A percentile compares a stretch with the other conserved stretches of the same genome.
Conservation (phyloP, 2,113 vertebrate species). For the Aldabrachelys gigantea region DNA sequence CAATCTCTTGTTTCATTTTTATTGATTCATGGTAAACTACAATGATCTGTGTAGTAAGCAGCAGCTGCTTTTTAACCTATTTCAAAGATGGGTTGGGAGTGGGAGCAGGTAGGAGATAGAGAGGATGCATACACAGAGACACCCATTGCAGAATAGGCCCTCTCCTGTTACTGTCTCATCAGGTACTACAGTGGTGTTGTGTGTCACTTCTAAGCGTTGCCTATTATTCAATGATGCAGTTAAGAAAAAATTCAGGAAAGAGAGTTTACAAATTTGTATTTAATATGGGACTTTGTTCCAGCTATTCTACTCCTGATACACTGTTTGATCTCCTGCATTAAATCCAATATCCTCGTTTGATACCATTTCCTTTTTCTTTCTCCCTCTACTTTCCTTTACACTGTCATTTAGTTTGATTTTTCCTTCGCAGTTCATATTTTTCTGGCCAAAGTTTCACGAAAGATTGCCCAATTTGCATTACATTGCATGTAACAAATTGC, state of each 20-base stretch:
- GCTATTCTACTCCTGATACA: not conserved
- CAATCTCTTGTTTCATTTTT: not conserved
- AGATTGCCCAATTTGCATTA: rapidly evolving
- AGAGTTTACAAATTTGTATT: not conserved
- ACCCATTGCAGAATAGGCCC: not conserved
- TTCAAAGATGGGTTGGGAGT: not conserved
- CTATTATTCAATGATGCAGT: not conserved
- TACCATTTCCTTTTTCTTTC: not conserved
- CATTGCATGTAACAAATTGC: not conserved
- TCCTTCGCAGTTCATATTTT: not conserved
- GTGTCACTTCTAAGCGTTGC: not conserved
- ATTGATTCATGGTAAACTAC: not conserved
- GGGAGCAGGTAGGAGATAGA: not conserved
- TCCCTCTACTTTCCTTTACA: not conserved
- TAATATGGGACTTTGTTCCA: not conserved
- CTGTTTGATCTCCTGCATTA: not conserved
- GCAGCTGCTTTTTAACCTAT: not conserved
- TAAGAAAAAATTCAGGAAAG: not conserved
- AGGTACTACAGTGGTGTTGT: not conserved
- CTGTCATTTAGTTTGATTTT: not conserved
- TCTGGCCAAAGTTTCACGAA: not conserved
- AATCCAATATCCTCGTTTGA: not conserved
- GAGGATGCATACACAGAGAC: not conserved
- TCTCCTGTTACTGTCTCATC: not conserved
- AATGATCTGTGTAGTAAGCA: not conserved